Conservation (phyloP, 64 coral and sea anemone species). For the Montipora foliosa region DNA sequence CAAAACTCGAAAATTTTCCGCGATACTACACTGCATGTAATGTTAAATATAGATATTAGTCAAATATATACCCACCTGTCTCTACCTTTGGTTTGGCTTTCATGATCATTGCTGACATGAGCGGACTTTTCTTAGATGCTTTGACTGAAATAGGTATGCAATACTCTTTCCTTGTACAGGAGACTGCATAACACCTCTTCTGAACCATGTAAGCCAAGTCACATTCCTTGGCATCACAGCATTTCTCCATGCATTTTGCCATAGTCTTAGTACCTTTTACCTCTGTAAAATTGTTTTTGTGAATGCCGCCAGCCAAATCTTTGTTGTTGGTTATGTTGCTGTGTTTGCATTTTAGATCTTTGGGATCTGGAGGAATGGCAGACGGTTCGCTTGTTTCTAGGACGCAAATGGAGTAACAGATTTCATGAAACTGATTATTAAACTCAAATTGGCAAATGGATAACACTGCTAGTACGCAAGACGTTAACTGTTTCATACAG, state of each 20-base stretch:
- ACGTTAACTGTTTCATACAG: no score
- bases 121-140: conserved; percentile 70
- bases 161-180: conserved; percentile 63
- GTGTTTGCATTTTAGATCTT: conserved; percentile 75
- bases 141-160: conserved; percentile 76
- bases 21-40: no score
- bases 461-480: no score
- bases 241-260: conserved; percentile 86
- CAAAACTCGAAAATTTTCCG: no score
- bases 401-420: not conserved
- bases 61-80: conserved; percentile 49
- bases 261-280: conserved; percentile 70
- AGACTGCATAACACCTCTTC: conserved; percentile 87
- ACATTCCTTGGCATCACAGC: conserved; percentile 85
- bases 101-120: conserved; percentile 73
- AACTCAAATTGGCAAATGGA: no score
- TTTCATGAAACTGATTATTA: not conserved
- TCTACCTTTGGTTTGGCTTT: conserved; percentile 74
- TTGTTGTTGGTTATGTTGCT: conserved; percentile 91
- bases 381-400: conserved; percentile 28
- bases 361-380: conserved; percentile 66
- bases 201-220: conserved; percentile 78
- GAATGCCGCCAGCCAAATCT: conserved; percentile 54
- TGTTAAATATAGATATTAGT: not conserved
- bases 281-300: conserved; percentile 80